Percentiles rank a stretch among this genome's conserved stretches.
phyloP scores from a whole-genome alignment of 2,888 invertebrate genomes.

The Polymixis lichenea region DNA sequence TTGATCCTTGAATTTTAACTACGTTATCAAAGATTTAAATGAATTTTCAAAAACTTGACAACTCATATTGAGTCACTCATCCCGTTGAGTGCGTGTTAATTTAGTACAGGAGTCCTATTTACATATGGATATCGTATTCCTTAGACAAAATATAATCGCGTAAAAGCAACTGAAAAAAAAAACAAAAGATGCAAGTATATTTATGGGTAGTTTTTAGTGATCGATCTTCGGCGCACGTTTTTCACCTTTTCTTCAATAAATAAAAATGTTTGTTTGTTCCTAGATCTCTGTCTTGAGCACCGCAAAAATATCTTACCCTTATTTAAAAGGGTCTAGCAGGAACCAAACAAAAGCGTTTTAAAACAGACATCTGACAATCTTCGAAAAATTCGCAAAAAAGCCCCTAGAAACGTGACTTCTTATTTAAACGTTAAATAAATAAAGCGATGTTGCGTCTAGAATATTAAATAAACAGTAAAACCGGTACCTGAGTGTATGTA shows the following conservation, averaged over 20 bases:
- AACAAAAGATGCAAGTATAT: background rate
- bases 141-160: background rate
- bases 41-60: background rate
- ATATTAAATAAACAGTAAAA: constrained; percentile 68
- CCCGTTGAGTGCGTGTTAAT: background rate
- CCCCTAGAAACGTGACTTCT: constrained; percentile 53
- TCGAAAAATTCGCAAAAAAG: constrained; percentile 53
- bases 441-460: constrained; percentile 60
- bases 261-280: background rate
- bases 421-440: constrained; percentile 57
- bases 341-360: background rate
- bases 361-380: constrained; percentile 6
- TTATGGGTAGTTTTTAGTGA: background rate
- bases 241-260: background rate
- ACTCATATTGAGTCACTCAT: background rate
- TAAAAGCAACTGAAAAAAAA: too few species aligned
- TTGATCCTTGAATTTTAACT: background rate
- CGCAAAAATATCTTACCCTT: background rate
- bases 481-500: constrained; percentile 72
- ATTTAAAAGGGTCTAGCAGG: constrained; percentile 3
- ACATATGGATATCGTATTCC: background rate
- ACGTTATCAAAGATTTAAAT: background rate
- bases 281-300: background rate
- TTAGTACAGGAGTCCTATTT: background rate
- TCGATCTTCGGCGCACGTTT: background rate